Evolutionary conservation across 2,888 invertebrate genomes (phyloP), one percentile per base, ranked within the genome.

Genomic region (Drosophila paracracens): DNA sequence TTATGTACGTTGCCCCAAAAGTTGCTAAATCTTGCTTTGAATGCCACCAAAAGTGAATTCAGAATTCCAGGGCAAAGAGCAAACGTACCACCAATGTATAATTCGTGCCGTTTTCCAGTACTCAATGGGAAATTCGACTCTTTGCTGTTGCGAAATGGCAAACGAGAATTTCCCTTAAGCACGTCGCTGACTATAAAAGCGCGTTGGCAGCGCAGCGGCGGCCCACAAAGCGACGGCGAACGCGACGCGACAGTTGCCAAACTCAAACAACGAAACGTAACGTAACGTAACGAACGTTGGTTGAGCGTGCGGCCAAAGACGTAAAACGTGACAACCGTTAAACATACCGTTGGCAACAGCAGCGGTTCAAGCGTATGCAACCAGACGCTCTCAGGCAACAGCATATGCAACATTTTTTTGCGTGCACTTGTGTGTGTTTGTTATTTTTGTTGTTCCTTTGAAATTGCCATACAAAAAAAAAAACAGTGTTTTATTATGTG

Each of bases 111-210:
- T 43, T 11, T 68, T 56, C 65, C 81, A 59, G 35, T 43, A 38
- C 4, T n/a, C 6, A 13, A 7, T 31, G 64, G 61, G 56, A 52
- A 61, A 36, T 77, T 51, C 10, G 8, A 18, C 53, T 52, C 57
- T 56, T 73, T 36, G 46, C 51, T 54, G 11, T 33, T n/a, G n/a
- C 29, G 50, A 31, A 25, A 11, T 4, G 48, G 43, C 36, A 36
- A 53, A 62, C 10, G 21, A 10, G 27, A 77, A 77, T 70, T 64
- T 66, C 76, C 76, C 76, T 56, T 76, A 53, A 67, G 48, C 52
- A 25, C 7, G 35, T n/a, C n/a, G 46, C 52, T 36, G 40, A 56
- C 78, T 85, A 85, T 83, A 85, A 82, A 83, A 85, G 81, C 73
- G 48, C 50, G 67, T 16, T 10, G 60, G 11, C 43, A 58, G 52